Evolutionary conservation across 2,888 invertebrate genomes (phyloP), one percentile per base, ranked within the genome.

Genomic region (Amblyteles armatorius): DNA sequence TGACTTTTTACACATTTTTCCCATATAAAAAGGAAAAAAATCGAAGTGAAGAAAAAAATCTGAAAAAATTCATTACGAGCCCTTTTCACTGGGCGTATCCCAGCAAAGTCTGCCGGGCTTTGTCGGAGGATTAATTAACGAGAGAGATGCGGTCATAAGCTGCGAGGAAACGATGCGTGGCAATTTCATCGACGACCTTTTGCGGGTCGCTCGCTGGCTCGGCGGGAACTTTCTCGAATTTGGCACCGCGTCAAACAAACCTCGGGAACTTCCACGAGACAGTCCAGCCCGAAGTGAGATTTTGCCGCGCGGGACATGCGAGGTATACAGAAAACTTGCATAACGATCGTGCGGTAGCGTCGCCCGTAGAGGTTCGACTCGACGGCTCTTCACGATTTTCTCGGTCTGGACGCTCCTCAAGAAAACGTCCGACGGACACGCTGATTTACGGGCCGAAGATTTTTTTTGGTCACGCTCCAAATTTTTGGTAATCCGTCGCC

Each of bases 391-490:
- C n/a, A 7, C 33, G 50, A 33, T 50, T 36, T 67, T 50, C 57
- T 19, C 9, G 19, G n/a, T 82, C 71, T 79, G 76, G 76, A 71
- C 50, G 22, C 13, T 40, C n/a, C 19, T 76, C 67, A 82, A 72
- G 78, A 82, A 79, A 82, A 29, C 29, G 74, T 72, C 71, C 22
- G 22, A 22, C 36, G 36, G 19, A 44, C 33, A 65, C 50, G 19
- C 69, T 50, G 71, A 74, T 82, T 71, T 79, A 71, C 36, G 9
- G 19, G 36, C 65, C 48, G 50, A 22, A 67, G 50, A 76, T 55
- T 50, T 78, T 82, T 85, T 57, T 57, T 57, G 85, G 76, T 82
- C 57, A 76, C 60, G 13, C 50, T 85, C 85, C 85, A 85, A 85
- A 67, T 40, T 16, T 48, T 48, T 4, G 44, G 44, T 40, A 44